Evolutionary conservation across 2,888 invertebrate species (phyloP).

Genomic region (Tholera decimalis): DNA sequence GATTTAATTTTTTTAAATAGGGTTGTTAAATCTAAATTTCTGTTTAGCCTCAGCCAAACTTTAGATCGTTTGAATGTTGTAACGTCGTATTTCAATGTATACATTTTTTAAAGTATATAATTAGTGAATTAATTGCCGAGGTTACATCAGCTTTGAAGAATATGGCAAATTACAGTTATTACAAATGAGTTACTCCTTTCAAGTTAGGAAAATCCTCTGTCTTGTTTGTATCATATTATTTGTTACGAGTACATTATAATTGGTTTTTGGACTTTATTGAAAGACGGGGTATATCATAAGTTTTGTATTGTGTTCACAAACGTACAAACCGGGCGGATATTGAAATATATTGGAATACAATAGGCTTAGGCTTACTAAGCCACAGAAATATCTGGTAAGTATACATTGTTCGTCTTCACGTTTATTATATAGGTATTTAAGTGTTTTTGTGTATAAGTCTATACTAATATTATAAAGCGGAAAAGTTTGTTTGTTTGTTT

Average conservation of each 20-base stretch:
- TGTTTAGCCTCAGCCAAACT: too few species aligned
- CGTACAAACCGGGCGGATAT: conserved; percentile 4
- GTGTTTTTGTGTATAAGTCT: background rate
- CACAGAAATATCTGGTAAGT: background rate
- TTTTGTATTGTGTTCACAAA: conserved; percentile 12
- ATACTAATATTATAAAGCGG: background rate
- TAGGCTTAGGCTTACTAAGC: background rate
- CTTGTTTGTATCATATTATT: conserved; percentile 22
- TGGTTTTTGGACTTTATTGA: conserved; percentile 6
- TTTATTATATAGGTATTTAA: background rate
- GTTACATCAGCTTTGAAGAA: too few species aligned
- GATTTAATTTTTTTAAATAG: too few species aligned
- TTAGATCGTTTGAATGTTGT: too few species aligned
- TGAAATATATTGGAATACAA: conserved; percentile 39
- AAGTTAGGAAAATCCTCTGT: too few species aligned
- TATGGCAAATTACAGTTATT: too few species aligned
- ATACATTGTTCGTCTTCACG: too few species aligned
- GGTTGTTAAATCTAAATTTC: too few species aligned
- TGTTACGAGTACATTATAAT: conserved; percentile 14
- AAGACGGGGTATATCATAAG: background rate
- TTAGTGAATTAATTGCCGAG: too few species aligned
- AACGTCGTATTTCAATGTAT: conserved; percentile 19
- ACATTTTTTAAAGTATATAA: too few species aligned
- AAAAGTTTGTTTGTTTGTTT: too few species aligned
- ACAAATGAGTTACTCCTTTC: too few species aligned